Conservation (phyloP, 2,797 vertebrate species). For the Megaceryle alcyon region DNA sequence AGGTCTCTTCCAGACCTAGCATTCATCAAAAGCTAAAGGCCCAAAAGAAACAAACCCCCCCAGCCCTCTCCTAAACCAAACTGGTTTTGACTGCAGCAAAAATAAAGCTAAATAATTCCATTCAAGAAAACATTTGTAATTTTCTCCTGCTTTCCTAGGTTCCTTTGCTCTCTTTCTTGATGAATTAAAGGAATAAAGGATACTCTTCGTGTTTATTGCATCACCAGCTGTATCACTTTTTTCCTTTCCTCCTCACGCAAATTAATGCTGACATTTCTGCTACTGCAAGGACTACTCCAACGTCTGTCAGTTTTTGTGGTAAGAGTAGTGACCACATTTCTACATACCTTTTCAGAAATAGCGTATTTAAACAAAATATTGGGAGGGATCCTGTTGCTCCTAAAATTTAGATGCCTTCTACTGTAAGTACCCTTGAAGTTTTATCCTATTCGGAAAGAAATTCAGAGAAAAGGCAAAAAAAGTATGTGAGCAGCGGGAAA, state of each 20-base stretch:
- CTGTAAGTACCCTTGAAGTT: fast-evolving
- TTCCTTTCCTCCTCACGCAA: neutral
- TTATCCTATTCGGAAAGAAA: neutral
- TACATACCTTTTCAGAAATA: neutral
- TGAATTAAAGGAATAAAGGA: neutral
- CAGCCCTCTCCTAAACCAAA: neutral
- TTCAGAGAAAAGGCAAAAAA: neutral
- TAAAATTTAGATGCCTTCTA: neutral
- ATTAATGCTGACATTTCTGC: neutral
- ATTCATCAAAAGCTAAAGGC: neutral
- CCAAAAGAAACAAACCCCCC: too few relatives aligned
- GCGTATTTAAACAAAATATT: neutral
- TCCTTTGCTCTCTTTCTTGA: neutral
- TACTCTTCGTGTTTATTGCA: neutral
- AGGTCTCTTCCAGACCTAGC: neutral
- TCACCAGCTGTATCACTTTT: neutral
- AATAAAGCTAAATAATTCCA: neutral
- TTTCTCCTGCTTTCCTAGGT: neutral
- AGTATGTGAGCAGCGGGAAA: neutral
- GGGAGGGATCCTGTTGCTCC: neutral
- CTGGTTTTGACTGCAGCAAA: neutral
- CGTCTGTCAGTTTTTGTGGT: neutral
- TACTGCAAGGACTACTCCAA: neutral
- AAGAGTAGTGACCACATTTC: neutral
- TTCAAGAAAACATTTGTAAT: neutral